A percentile compares a stretch with the other conserved stretches of the same genome.
Evolutionary conservation across 2,888 invertebrate species (phyloP).

Genomic region (Mylabris sibirica): DNA sequence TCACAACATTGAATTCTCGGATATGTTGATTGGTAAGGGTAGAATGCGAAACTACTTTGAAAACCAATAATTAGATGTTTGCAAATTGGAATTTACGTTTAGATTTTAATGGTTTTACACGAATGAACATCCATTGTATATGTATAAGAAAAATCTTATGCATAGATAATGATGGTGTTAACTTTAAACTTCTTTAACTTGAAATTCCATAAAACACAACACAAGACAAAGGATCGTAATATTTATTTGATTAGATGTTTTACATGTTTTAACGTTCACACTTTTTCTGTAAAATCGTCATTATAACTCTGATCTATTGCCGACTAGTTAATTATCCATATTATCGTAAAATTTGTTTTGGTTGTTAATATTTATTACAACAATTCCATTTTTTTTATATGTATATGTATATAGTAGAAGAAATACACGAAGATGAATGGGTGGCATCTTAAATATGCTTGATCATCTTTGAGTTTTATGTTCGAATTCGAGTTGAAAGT

Average conservation of each 20-base stretch:
- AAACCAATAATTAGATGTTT: background rate
- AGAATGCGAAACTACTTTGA: background rate
- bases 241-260: background rate
- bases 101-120: slow-evolving; percentile 2
- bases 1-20: background rate
- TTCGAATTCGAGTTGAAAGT: slow-evolving; percentile 13
- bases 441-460: slow-evolving; percentile 10
- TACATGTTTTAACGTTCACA: background rate
- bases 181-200: background rate
- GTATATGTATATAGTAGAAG: background rate
- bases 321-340: background rate
- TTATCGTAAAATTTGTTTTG: slow-evolving; percentile 4
- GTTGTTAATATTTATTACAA: background rate
- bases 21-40: background rate
- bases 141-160: background rate
- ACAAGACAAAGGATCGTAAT: slow-evolving; percentile 10
- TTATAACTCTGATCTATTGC: background rate
- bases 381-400: slow-evolving; percentile 1
- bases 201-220: slow-evolving; percentile 1
- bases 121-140: too few species aligned
- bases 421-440: background rate
- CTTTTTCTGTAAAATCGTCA: background rate
- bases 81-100: background rate
- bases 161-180: slow-evolving; percentile 6
- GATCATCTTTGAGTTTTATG: slow-evolving; percentile 1